A percentile compares a stretch with the other conserved stretches of the same genome.
Evolutionary conservation across 2,888 invertebrate species (phyloP).

Genomic region (Chloroclystis v-ata): DNA sequence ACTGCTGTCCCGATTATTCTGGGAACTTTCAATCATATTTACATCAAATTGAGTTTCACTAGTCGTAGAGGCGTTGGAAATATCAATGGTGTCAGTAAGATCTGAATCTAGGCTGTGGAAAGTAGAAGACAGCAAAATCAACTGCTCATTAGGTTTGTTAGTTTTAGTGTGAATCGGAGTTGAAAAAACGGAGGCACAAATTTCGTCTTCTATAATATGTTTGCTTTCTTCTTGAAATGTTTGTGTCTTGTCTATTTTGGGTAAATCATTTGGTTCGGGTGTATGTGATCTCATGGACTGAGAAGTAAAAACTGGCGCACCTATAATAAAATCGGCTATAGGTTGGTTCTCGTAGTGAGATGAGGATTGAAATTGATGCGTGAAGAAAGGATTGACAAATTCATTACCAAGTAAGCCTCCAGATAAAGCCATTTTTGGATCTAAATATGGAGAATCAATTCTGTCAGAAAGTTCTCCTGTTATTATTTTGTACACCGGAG

Average conservation of each 20-base stretch:
- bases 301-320: conserved; percentile 72
- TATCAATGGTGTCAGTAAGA: conserved; percentile 40
- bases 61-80: conserved; percentile 38
- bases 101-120: conserved; percentile 58
- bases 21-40: conserved; percentile 35
- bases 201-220: conserved; percentile 23
- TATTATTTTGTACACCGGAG: conserved; percentile 66
- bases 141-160: conserved; percentile 25
- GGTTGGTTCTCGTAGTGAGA: conserved; percentile 37
- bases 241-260: conserved; percentile 23
- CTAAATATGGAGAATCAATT: conserved; percentile 46
- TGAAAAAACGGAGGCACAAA: conserved; percentile 34
- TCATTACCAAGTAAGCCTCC: conserved; percentile 51
- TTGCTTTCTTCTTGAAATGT: conserved; percentile 17
- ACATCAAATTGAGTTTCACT: conserved; percentile 39
- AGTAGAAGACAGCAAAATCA: conserved; percentile 38
- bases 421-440: conserved; percentile 37
- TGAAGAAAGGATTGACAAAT: conserved; percentile 62
- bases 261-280: conserved; percentile 52
- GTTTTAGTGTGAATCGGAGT: conserved; percentile 36
- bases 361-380: conserved; percentile 45
- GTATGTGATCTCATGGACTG: conserved; percentile 54
- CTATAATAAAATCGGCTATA: conserved; percentile 69
- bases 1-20: conserved; percentile 38
- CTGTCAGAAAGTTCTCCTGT: conserved; percentile 48